A percentile compares a stretch with the other conserved stretches of the same genome.
These are phyloP conservation scores for Ganaspis sp. DNA, from an alignment of 1,140 invertebrate species.

Conservation along the genomic window DNA sequence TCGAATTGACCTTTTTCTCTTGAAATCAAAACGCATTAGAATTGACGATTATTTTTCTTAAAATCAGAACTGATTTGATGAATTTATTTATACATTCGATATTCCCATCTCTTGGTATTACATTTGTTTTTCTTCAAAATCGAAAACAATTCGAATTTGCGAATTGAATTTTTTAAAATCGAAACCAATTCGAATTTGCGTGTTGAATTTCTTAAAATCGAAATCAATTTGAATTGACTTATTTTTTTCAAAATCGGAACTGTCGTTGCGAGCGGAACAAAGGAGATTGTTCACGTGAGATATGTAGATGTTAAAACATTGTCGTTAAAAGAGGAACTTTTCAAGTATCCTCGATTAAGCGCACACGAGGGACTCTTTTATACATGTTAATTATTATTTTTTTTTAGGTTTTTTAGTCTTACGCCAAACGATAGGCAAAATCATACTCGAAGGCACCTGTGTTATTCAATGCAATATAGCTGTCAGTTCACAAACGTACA, in stretches of 20 bases:
- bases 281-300: background rate
- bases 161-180: too few species aligned
- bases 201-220: too few species aligned
- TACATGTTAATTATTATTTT: background rate
- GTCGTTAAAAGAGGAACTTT: conserved; percentile 14
- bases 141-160: too few species aligned
- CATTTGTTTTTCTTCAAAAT: too few species aligned
- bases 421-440: conserved; percentile 46
- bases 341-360: conserved; percentile 22
- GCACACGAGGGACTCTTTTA: conserved; percentile 8
- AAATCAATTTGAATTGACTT: background rate
- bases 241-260: background rate
- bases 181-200: too few species aligned
- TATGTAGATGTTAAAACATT: background rate
- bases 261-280: background rate
- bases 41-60: too few species aligned
- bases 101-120: too few species aligned
- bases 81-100: too few species aligned
- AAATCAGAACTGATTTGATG: too few species aligned
- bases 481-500: conserved; percentile 7
- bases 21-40: too few species aligned
- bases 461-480: conserved; percentile 54
- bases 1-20: too few species aligned
- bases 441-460: conserved; percentile 65
- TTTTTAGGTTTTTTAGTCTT: conserved; percentile 13